Percentiles rank a stretch among this genome's conserved stretches.
phyloP scores from a whole-genome alignment of 2,113 vertebrate species.

The Pogonocichla stellata region DNA sequence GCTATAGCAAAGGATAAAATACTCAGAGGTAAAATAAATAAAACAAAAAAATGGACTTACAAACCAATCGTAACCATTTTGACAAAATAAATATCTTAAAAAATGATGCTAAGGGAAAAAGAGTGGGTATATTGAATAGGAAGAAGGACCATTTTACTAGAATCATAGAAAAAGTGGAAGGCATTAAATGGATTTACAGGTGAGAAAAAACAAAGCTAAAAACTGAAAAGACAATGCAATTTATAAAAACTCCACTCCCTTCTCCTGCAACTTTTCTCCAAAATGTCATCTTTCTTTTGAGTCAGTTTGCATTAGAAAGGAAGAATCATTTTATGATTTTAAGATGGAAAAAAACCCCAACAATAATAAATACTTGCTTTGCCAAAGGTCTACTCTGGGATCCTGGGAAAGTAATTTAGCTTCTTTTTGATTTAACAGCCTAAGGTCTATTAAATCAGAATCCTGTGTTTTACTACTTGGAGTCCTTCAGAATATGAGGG shows the following conservation, averaged over 20 bases:
- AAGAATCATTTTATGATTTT: not conserved
- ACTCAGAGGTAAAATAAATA: not conserved
- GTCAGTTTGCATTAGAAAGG: not conserved
- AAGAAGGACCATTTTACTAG: not conserved
- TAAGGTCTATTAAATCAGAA: not conserved
- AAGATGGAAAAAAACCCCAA: not conserved
- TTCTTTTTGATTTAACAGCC: not conserved
- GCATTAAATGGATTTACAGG: not conserved
- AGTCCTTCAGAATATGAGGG: not conserved
- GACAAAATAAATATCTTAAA: not conserved
- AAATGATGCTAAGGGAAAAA: not conserved
- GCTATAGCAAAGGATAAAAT: not conserved
- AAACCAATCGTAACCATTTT: not conserved
- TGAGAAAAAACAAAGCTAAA: not conserved
- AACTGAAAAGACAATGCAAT: not conserved
- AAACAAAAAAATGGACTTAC: not conserved
- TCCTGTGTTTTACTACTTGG: not conserved
- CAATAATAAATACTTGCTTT: not conserved
- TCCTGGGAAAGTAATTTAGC: not conserved
- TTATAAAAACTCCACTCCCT: not conserved
- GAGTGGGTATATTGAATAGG: not conserved
- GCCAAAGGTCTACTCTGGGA: not conserved
- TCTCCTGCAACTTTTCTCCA: not conserved
- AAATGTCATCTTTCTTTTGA: not conserved
- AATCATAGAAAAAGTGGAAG: not conserved